Conservation (phyloP, 2,888 invertebrate genomes). For the Aproaerema taeniolella region DNA sequence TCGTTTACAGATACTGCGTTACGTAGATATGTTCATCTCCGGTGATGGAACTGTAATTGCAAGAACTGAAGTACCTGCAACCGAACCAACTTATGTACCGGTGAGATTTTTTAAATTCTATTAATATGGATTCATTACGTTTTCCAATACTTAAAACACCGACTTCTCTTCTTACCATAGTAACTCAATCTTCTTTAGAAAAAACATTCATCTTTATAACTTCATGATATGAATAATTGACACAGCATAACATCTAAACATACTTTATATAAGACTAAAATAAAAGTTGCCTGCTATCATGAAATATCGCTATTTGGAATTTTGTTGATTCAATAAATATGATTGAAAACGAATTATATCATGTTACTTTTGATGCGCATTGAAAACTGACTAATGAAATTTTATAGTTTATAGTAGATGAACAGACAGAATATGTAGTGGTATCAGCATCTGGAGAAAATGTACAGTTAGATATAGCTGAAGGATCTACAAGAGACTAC, state of each 20-base stretch:
- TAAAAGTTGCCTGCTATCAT: background rate
- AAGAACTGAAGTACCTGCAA: background rate
- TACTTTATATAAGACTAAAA: background rate
- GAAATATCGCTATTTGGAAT: background rate
- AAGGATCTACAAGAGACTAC: background rate
- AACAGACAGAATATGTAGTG: conserved; percentile 11
- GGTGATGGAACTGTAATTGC: background rate
- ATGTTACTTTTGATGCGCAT: background rate
- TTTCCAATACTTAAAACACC: background rate
- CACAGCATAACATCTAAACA: too few species aligned
- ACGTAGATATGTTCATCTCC: background rate
- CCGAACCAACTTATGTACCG: background rate
- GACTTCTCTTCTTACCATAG: too few species aligned
- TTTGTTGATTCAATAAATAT: background rate
- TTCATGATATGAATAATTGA: too few species aligned
- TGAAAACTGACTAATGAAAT: too few species aligned
- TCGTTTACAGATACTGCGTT: background rate
- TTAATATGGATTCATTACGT: background rate
- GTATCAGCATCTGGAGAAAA: conserved; percentile 8
- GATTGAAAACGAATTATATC: background rate
- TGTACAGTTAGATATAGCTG: background rate
- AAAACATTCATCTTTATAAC: too few species aligned
- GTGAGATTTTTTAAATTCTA: background rate
- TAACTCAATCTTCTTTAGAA: too few species aligned
- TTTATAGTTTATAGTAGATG: conserved; percentile 12